These are phyloP conservation scores for Glyphotaelius pellucidus DNA, from an alignment of 2,888 invertebrate genomes.

Conservation along the genomic window DNA sequence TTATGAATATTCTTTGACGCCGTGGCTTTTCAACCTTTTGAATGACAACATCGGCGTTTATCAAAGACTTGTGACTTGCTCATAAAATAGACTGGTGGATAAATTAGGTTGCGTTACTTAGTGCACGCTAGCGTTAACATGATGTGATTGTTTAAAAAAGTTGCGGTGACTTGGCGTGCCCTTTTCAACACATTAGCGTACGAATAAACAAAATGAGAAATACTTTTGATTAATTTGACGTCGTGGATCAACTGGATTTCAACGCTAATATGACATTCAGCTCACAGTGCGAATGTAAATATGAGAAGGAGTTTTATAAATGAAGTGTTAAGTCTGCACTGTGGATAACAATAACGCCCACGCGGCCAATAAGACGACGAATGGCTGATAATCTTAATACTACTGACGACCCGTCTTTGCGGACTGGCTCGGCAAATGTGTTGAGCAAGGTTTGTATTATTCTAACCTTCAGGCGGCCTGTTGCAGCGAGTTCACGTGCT, in stretches of 20 bases:
- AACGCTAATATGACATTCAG: background rate
- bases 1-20: background rate
- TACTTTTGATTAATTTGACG: background rate
- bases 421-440: background rate
- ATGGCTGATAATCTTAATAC: conserved; percentile 6
- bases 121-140: background rate
- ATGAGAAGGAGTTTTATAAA: conserved; percentile 11
- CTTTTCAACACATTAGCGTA: background rate
- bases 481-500: background rate
- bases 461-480: conserved; percentile 11
- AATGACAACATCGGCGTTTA: background rate
- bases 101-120: background rate
- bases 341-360: conserved; percentile 42
- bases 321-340: conserved; percentile 29
- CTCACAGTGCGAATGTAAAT: conserved; percentile 12
- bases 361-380: conserved; percentile 7
- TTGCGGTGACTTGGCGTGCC: background rate
- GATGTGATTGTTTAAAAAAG: background rate
- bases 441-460: background rate
- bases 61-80: background rate
- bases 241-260: background rate
- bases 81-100: background rate
- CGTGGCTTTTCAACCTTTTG: background rate
- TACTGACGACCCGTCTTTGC: conserved; percentile 13
- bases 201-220: conserved; percentile 2